Evolutionary conservation across 2,888 invertebrate species (phyloP).

Genomic region (Calameuta filiformis): DNA sequence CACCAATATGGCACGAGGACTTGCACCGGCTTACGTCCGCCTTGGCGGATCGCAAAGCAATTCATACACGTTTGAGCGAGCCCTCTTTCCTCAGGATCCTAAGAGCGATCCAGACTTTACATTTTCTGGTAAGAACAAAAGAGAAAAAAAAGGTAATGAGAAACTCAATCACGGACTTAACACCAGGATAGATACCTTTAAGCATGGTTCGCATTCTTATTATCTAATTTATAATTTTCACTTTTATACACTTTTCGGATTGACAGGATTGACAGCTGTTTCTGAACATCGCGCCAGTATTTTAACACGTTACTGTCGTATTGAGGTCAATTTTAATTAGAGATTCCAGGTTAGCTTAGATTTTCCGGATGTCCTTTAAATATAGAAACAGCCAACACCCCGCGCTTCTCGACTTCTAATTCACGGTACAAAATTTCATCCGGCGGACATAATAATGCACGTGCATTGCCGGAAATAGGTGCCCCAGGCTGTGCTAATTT

Average conservation of each 20-base stretch:
- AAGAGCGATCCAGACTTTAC: constrained; percentile 35
- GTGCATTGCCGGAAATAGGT: not conserved
- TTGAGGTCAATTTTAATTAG: not conserved
- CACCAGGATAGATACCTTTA: not conserved
- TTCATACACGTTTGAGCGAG: constrained; percentile 47
- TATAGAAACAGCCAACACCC: not conserved
- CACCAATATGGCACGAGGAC: constrained; percentile 74
- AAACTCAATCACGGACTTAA: not conserved
- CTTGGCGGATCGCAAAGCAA: constrained; percentile 77
- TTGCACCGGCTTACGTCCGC: constrained; percentile 79
- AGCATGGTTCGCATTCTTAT: not conserved
- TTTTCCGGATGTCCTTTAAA: not conserved
- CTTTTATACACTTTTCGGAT: not conserved
- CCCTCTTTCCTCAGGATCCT: constrained; percentile 30
- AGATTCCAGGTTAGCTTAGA: not conserved
- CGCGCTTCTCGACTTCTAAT: not conserved
- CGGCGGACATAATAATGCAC: not conserved
- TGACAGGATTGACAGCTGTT: not conserved
- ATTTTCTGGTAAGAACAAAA: constrained; percentile 53
- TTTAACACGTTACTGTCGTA: not conserved
- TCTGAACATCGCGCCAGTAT: not conserved
- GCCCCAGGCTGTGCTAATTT: not conserved
- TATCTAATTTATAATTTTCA: not conserved
- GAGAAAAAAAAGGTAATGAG: not conserved
- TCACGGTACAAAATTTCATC: not conserved